Percentiles rank a stretch among this genome's conserved stretches.
Evolutionary conservation across 2,113 vertebrate species (phyloP).

Genomic region (Eurypyga helias): DNA sequence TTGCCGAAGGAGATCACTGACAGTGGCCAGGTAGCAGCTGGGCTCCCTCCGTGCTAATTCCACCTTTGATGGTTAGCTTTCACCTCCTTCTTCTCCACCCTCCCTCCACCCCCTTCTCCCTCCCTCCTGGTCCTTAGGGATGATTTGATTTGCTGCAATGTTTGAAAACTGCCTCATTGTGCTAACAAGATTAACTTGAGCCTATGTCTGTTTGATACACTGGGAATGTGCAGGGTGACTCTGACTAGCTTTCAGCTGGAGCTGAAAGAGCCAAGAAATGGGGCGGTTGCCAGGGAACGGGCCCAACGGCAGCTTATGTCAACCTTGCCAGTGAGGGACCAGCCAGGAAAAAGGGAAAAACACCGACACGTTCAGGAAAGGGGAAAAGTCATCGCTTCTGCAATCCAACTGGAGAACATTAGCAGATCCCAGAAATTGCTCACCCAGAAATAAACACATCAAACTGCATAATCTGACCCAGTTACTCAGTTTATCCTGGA

Average conservation of each 20-base stretch:
- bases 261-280: conserved; percentile 73
- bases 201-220: conserved; percentile 83
- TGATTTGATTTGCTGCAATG: conserved; percentile 88
- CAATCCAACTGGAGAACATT: neutral
- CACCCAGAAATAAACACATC: neutral
- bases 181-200: conserved; percentile 89
- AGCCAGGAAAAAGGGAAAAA: conserved; percentile 53
- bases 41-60: conserved; percentile 73
- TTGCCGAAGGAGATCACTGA: neutral
- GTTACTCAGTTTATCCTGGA: neutral
- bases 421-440: neutral
- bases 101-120: conserved; percentile 13
- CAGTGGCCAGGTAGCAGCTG: conserved; percentile 65
- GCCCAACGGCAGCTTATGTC: conserved; percentile 71
- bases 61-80: conserved; percentile 74
- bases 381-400: neutral
- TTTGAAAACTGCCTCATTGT: conserved; percentile 88
- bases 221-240: conserved; percentile 85
- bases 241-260: conserved; percentile 79
- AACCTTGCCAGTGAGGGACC: conserved; percentile 55
- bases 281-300: conserved; percentile 88
- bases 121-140: conserved; percentile 78
- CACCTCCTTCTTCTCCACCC: neutral
- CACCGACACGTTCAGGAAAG: conserved; percentile 29
- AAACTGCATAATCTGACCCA: neutral